These are phyloP conservation scores for Netelia inedita DNA, from an alignment of 2,888 invertebrate genomes.

Conservation along the genomic window DNA sequence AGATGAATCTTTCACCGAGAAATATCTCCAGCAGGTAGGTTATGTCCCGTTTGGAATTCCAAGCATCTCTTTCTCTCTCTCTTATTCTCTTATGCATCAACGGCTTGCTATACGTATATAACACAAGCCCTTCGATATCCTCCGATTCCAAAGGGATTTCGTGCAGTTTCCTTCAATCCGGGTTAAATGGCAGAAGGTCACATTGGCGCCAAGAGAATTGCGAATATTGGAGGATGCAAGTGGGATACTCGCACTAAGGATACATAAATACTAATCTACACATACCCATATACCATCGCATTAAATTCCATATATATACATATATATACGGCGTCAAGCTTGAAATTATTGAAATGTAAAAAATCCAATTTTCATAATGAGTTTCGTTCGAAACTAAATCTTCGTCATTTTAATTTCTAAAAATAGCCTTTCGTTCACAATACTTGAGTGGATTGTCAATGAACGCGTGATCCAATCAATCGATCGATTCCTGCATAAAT, in stretches of 20 bases:
- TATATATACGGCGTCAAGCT: slow-evolving; percentile 7
- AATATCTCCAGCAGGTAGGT: neutral
- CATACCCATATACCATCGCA: neutral
- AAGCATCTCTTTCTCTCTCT: slow-evolving; percentile 38
- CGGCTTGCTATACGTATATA: slow-evolving; percentile 29
- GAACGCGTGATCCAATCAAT: too few species aligned
- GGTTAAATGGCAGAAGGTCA: slow-evolving; percentile 60
- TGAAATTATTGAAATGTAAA: too few species aligned
- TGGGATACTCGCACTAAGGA: slow-evolving; percentile 12
- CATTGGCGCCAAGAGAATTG: slow-evolving; percentile 38
- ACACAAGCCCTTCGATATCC: slow-evolving; percentile 43
- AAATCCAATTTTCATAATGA: too few species aligned
- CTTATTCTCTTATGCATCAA: slow-evolving; percentile 15
- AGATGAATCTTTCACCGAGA: neutral
- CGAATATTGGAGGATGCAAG: slow-evolving; percentile 26
- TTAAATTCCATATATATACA: slow-evolving; percentile 2
- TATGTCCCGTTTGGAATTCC: slow-evolving; percentile 32
- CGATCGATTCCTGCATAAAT: too few species aligned
- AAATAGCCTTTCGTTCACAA: too few species aligned
- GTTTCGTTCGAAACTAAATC: too few species aligned
- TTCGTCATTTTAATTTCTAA: too few species aligned
- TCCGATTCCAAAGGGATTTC: slow-evolving; percentile 60
- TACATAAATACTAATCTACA: neutral
- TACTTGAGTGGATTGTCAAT: too few species aligned
- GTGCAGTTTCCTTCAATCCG: slow-evolving; percentile 64